A percentile compares a stretch with the other conserved stretches of the same genome.
These are phyloP conservation scores for Argyresthia albistria DNA, from an alignment of 2,888 invertebrate species.

Conservation along the genomic window DNA sequence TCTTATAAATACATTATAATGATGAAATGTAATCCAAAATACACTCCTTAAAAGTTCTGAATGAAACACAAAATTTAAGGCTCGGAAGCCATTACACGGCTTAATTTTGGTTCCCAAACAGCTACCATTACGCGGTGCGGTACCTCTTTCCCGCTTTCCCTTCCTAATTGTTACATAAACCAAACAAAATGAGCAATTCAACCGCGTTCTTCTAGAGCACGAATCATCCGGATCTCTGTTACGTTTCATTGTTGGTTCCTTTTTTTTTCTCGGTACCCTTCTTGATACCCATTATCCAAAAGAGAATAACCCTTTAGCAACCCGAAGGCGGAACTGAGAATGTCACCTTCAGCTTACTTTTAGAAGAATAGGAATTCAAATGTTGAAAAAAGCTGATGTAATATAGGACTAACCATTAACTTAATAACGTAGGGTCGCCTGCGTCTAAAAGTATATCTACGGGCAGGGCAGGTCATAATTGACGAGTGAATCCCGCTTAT, in stretches of 20 bases:
- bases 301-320: too few relatives aligned
- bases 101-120: constrained; percentile 43
- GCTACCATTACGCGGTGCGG: constrained; percentile 33
- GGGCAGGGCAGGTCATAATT: too few relatives aligned
- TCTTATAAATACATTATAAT: too few relatives aligned
- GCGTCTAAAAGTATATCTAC: too few relatives aligned
- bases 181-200: constrained; percentile 43
- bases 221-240: constrained; percentile 13
- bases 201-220: constrained; percentile 21
- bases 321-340: too few relatives aligned
- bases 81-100: constrained; percentile 21
- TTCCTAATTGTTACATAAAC: constrained; percentile 57
- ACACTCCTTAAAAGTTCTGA: constrained; percentile 10
- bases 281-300: neutral
- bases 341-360: too few relatives aligned
- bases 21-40: constrained; percentile 9
- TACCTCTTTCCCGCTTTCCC: constrained; percentile 38
- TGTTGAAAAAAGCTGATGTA: too few relatives aligned
- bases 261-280: neutral
- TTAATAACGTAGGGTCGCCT: too few relatives aligned
- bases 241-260: neutral
- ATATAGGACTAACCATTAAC: too few relatives aligned
- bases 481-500: too few relatives aligned
- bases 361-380: too few relatives aligned
- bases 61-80: constrained; percentile 27